Evolutionary conservation across 1,140 invertebrate species (phyloP), one percentile per base, ranked within the genome.

Genomic region (Grapholita molesta): DNA sequence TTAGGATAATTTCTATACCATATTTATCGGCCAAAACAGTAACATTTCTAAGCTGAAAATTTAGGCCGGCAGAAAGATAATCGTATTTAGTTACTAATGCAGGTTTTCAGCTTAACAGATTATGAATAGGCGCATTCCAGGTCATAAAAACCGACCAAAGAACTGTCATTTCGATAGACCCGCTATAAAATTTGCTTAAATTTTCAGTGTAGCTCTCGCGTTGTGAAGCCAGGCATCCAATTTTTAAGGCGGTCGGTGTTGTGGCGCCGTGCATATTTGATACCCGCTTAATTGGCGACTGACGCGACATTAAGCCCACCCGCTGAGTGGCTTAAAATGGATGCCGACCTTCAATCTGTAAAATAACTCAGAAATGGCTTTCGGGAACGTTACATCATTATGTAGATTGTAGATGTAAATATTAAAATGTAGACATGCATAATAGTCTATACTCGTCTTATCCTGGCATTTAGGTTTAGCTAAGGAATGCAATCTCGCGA

Each of bases 261-360:
- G 55, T 28, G 55, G 55, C 24, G 55, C 55, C 55, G 24, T 61
- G 55, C 24, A 61, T 61, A 61, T 61, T 61, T 61, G 55, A 61
- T 61, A 30, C 24, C 24, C 11, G 24, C 24, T 32, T 61, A 61
- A 61, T 61, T 61, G 55, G 53, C 53, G 23, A 55, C 53, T 55
- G 53, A 61, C 24, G 55, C 24, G 25, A 61, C 55, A 61, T 28
- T 61, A 61, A 28, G 21, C n/a, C n/a, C n/a, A n/a, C 12, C 15
- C 55, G 55, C 28, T 15, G 25, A 48, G 42, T 48, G 55, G 55
- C 55, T 61, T 28, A 55, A 55, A 24, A 48, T 21, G 42, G 42
- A 48, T 48, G 21, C 42, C 2, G 42, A 6, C 15, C 42, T 21
- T 21, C 42, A 48, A 9, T 9, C 18, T 48, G 42, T 48, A 48